Evolutionary conservation across 2,113 vertebrate genomes (phyloP), one percentile per base, ranked within the genome.

Genomic region (Lagopus leucura): DNA sequence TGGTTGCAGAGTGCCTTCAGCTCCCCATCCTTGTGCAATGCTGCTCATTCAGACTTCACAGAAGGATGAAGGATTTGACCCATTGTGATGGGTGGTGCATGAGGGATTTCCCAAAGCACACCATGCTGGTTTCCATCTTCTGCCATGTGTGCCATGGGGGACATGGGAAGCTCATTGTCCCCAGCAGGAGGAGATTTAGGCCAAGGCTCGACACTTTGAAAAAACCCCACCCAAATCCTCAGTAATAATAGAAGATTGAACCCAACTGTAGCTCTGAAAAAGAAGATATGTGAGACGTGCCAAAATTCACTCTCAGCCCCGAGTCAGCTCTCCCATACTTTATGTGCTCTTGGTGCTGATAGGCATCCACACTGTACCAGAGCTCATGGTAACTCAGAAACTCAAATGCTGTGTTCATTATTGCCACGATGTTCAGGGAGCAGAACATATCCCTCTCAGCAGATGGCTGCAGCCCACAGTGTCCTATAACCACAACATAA

Each of bases 391-490:
- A 81, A 63, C 70, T 88, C 76, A 88, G 88, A 83, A 93, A 92
- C 50, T 90, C 36, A 88, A 70, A 92, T 54, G 65, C 34, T 75
- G 70, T 88, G 30, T 58, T 92, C 61, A 96, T 95, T 94, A 63
- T 70, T 88, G 38, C 66, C 90, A 95, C 80, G 74, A 95, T 95
- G 92, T 94, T 94, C 74, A 42, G 88, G 90, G 90, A 95, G 93
- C 70, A 84, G 58, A 90, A 91, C 28, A 65, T 38, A 38, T 70
- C 90, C 88, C 86, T 94, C 86, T 92, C 92, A 93, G 83, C 95
- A 96, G 95, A 96, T 95, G 95, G 96, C 88, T 93, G 63, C 63
- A 83, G 58, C 80, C 92, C 77, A 79, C 92, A 43, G 21, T 58
- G 86, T 86, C 73, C 73, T 70, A 80, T 93, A 95, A 95, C 90